phyloP scores from a whole-genome alignment of 2,888 invertebrate genomes.

The Ophonus ardosiacus region DNA sequence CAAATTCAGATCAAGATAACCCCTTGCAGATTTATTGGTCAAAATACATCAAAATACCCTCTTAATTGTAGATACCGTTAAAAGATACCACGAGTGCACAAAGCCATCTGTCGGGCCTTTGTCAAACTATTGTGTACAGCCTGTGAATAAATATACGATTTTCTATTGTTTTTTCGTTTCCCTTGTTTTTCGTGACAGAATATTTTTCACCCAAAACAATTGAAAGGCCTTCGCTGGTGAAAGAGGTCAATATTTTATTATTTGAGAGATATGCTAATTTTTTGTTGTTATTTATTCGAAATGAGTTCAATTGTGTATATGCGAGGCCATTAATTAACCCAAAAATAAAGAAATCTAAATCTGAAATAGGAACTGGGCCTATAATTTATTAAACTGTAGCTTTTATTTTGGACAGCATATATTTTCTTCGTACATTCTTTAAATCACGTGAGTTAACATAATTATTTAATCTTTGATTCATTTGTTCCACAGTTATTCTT shows the following conservation, averaged over 20 bases:
- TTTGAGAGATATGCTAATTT: constrained; percentile 26
- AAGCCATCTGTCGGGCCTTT: constrained; percentile 22
- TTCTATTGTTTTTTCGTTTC: constrained; percentile 18
- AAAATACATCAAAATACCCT: constrained; percentile 10
- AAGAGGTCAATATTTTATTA: constrained; percentile 11
- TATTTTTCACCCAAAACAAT: constrained; percentile 37
- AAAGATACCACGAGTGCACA: constrained; percentile 19
- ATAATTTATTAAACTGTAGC: too few species aligned
- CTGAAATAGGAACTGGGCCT: too few species aligned
- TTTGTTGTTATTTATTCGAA: not conserved
- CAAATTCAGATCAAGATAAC: not conserved
- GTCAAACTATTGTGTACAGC: constrained; percentile 26
- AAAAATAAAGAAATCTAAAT: too few species aligned
- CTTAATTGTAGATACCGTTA: constrained; percentile 27
- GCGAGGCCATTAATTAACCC: too few species aligned
- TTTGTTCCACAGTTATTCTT: too few species aligned
- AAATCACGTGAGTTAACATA: too few species aligned
- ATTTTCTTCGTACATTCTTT: too few species aligned
- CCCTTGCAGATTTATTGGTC: not conserved
- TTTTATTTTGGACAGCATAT: too few species aligned
- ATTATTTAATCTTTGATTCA: too few species aligned
- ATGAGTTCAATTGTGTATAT: not conserved
- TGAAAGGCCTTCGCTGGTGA: constrained; percentile 14
- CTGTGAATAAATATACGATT: constrained; percentile 20
- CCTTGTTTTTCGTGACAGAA: constrained; percentile 34